Base-by-base conservation (phyloP, 2,888 invertebrate species). In the Eristalis arbustorum region DNA sequence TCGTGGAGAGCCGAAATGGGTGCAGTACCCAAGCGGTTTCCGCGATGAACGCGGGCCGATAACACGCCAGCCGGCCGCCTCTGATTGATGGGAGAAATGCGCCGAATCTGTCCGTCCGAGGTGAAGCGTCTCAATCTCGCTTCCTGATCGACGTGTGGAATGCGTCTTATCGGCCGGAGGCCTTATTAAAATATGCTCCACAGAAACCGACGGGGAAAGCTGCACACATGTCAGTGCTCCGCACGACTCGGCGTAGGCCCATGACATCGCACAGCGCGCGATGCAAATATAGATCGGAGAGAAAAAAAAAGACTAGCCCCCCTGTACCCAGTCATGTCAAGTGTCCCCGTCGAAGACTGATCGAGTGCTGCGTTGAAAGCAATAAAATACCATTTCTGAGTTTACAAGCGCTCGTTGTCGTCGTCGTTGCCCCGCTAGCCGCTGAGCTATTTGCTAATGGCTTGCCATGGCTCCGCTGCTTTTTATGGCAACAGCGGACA, bases 361-460 rank as follows among this genome's bases (percentile, higher is more conserved):
- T 77, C 77, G 85, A 85, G 81, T 78, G 81, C 56, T 73, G 56
- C 69, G 72, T 81, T 76, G 73, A 81, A 77, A 81, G 81, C 62
- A 81, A 81, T 81, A 85, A 85, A 85, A 81, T 81, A 84, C 81
- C 81, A 77, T 85, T 85, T 77, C 64, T 68, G 81, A 81, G 74
- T 85, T 85, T 73, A 85, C 77, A 80, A 84, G 62, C 66, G 59
- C 8, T 10, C 37, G 37, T 8, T 28, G 49, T 61, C 34, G 25
- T 10, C 31, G 31, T 25, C 34, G 49, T 40, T 22, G 0, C 18
- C 40, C 34, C 40, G 18, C 11, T 22, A 25, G 57, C n/a, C 40
- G 18, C 25, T 28, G 3, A 22, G 37, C 3, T 28, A 59, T 23
- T 62, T 76, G 18, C 68, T 68, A 76, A 67, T 75, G 67, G 67